Evolutionary conservation across 2,113 vertebrate species (phyloP).

Genomic region (Taurulus bubalis): DNA sequence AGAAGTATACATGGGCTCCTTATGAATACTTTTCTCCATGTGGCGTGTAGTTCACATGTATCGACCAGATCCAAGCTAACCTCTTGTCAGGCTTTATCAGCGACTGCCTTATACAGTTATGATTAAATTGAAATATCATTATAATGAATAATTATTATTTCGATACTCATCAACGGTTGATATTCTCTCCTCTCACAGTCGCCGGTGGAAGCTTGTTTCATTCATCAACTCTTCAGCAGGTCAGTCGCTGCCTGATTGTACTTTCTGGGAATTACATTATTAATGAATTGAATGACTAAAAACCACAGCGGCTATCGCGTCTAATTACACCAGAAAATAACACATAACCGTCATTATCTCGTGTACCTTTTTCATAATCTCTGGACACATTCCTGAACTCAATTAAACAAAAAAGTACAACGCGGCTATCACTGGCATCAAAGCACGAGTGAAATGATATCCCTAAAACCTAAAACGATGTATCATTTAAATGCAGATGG

Average conservation of each 20-base stretch:
- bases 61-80: background rate
- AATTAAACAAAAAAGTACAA: slow-evolving; percentile 61
- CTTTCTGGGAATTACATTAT: slow-evolving; percentile 25
- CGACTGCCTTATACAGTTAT: background rate
- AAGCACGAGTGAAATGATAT: slow-evolving; percentile 45
- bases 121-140: slow-evolving; percentile 10
- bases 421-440: slow-evolving; percentile 24
- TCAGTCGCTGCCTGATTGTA: slow-evolving; percentile 24
- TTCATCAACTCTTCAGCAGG: slow-evolving; percentile 26
- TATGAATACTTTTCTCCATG: background rate
- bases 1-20: background rate
- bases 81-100: background rate
- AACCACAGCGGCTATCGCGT: slow-evolving; percentile 40
- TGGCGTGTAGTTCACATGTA: background rate
- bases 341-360: slow-evolving; percentile 54
- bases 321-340: slow-evolving; percentile 62
- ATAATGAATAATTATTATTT: slow-evolving; percentile 13
- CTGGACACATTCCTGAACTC: slow-evolving; percentile 60
- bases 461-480: slow-evolving; percentile 40
- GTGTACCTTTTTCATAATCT: slow-evolving; percentile 63
- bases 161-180: background rate
- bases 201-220: slow-evolving; percentile 1
- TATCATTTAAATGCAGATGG: slow-evolving; percentile 54
- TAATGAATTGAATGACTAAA: slow-evolving; percentile 45
- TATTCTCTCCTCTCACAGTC: background rate